A percentile compares a stretch with the other conserved stretches of the same genome.
Conservation (phyloP, 2,888 invertebrate genomes). For the Caenorhabditis angaria region DNA sequence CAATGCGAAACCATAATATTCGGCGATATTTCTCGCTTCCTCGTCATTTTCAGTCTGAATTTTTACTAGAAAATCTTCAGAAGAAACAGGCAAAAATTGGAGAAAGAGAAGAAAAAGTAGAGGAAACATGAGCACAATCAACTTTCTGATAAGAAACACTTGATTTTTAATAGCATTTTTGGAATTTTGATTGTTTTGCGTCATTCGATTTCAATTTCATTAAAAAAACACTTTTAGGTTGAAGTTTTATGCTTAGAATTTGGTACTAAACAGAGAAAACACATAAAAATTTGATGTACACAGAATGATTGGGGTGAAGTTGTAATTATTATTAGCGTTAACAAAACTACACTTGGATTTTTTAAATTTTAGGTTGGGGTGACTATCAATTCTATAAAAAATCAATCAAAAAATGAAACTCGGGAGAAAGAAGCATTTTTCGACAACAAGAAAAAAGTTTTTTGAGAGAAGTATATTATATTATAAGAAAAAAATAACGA, state of each 20-base stretch:
- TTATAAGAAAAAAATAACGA: not conserved
- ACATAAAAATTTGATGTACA: not conserved
- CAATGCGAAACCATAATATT: conserved; percentile 26
- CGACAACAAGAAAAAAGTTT: not conserved
- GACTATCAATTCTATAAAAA: not conserved
- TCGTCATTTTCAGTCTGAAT: conserved; percentile 23
- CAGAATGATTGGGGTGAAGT: not conserved
- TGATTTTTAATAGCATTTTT: not conserved
- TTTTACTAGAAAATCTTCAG: conserved; percentile 21
- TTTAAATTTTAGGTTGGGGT: not conserved
- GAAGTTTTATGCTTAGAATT: conserved; percentile 4
- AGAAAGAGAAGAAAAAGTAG: not conserved
- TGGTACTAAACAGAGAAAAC: too few relatives aligned
- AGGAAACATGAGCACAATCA: not conserved
- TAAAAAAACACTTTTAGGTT: not conserved
- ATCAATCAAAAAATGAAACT: not conserved
- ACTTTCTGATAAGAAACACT: not conserved
- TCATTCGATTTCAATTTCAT: too few relatives aligned
- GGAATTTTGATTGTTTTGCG: not conserved
- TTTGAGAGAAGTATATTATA: not conserved
- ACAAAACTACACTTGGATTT: not conserved
- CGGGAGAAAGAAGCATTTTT: not conserved
- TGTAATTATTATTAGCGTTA: not conserved
- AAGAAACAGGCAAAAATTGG: not conserved
- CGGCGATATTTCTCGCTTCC: conserved; percentile 23